Evolutionary conservation across 2,888 invertebrate species (phyloP).

Genomic region (Chouioia cunea): DNA sequence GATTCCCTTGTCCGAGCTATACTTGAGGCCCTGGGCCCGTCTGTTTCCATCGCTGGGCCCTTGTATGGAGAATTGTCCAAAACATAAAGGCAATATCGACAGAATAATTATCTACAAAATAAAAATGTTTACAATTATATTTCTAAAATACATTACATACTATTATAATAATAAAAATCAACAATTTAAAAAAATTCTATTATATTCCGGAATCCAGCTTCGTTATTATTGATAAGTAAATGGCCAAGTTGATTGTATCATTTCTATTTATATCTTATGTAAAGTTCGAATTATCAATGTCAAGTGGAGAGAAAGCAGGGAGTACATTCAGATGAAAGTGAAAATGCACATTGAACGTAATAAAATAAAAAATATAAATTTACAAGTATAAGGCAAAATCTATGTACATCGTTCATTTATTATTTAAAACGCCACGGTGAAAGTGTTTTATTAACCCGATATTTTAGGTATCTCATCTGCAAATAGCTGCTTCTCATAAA

Average conservation of each 20-base stretch:
- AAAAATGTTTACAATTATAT: conserved; percentile 9
- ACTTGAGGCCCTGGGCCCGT: conserved; percentile 63
- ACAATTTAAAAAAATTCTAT: too few relatives aligned
- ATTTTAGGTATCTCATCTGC: conserved; percentile 11
- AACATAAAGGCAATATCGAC: conserved; percentile 57
- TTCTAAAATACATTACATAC: not conserved
- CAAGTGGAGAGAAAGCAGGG: too few relatives aligned
- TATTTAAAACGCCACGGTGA: conserved; percentile 30
- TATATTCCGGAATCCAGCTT: too few relatives aligned
- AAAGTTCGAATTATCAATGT: too few relatives aligned
- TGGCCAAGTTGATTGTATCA: too few relatives aligned
- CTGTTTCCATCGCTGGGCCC: conserved; percentile 65
- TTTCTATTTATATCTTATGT: too few relatives aligned
- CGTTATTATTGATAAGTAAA: too few relatives aligned
- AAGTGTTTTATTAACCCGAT: conserved; percentile 28
- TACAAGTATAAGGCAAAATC: not conserved
- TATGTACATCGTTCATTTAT: conserved; percentile 7
- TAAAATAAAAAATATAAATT: conserved; percentile 2
- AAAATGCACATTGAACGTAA: not conserved
- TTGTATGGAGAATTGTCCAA: conserved; percentile 64
- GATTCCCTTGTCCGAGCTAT: conserved; percentile 63
- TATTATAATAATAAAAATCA: conserved; percentile 4
- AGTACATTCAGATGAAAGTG: too few relatives aligned
- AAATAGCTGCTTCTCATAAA: conserved; percentile 4
- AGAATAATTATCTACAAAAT: conserved; percentile 57